Conservation (phyloP, 2,888 invertebrate genomes). For the Lepetodrilus schrolli region DNA sequence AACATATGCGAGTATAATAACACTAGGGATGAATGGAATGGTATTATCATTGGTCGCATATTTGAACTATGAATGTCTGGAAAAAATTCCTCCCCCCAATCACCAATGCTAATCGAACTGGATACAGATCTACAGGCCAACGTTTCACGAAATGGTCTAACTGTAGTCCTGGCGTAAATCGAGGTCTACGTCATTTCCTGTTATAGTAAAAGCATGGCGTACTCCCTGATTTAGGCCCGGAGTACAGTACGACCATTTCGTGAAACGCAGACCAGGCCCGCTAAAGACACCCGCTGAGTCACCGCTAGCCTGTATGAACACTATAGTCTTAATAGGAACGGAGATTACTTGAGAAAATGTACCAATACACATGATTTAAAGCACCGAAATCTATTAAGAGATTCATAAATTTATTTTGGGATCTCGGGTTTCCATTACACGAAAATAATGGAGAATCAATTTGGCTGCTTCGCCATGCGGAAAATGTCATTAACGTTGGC, state of each 20-base stretch:
- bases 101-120: neutral
- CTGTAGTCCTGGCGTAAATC: no score
- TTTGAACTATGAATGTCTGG: neutral
- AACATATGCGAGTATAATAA: no score
- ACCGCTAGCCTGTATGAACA: no score
- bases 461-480: slow-evolving; percentile 1
- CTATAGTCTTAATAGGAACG: neutral
- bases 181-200: no score
- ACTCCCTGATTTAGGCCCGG: no score
- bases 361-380: slow-evolving; percentile 17
- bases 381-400: slow-evolving; percentile 6
- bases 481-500: slow-evolving; percentile 7
- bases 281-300: no score
- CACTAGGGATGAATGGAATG: no score
- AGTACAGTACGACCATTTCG: no score
- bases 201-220: no score
- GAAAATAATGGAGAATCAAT: slow-evolving; percentile 9
- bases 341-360: slow-evolving; percentile 8
- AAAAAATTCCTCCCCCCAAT: neutral
- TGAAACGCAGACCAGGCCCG: no score
- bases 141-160: no score
- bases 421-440: neutral
- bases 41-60: neutral
- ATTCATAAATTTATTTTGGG: slow-evolving; percentile 20
- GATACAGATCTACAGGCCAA: neutral